phyloP scores from a whole-genome alignment of 37 sponge, comb jelly and placozoan species.

The Ephydatia muelleri region DNA sequence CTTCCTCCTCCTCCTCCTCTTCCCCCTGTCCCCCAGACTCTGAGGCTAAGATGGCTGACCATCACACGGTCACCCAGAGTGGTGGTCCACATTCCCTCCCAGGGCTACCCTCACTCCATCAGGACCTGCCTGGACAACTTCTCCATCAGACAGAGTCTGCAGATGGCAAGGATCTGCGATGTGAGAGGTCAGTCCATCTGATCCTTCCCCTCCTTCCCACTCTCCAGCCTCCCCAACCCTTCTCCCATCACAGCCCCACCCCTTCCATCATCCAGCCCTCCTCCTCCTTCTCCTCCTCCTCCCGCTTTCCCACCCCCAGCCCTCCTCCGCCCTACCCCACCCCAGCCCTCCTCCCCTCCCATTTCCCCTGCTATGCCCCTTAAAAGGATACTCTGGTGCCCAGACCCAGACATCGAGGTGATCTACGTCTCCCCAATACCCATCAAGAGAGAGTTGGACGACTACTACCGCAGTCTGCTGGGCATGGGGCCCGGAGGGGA shows the following conservation, averaged over 20 bases:
- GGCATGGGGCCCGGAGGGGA: constrained; percentile 35
- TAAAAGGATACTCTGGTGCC: background rate
- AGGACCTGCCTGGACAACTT: constrained; percentile 57
- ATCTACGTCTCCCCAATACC: constrained; percentile 86
- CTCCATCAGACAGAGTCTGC: constrained; percentile 55
- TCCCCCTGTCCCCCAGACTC: too few species aligned
- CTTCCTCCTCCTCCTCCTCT: too few species aligned
- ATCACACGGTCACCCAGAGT: too few species aligned
- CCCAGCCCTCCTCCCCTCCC: too few species aligned
- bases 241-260: background rate
- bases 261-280: background rate
- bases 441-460: constrained; percentile 60
- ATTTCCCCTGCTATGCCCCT: background rate
- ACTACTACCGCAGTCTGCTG: constrained; percentile 80
- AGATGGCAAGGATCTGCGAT: constrained; percentile 85
- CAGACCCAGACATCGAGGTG: constrained; percentile 82
- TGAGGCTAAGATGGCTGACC: too few species aligned
- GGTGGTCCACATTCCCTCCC: too few species aligned
- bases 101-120: constrained; percentile 60
- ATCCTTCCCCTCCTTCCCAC: background rate
- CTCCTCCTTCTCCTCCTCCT: background rate
- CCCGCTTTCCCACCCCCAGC: background rate
- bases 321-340: background rate
- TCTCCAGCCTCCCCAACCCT: background rate
- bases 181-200: constrained; percentile 33